Percentiles rank a stretch among this genome's conserved stretches.
Evolutionary conservation across 1,140 invertebrate species (phyloP).

Genomic region (Drosophila nasuta): DNA sequence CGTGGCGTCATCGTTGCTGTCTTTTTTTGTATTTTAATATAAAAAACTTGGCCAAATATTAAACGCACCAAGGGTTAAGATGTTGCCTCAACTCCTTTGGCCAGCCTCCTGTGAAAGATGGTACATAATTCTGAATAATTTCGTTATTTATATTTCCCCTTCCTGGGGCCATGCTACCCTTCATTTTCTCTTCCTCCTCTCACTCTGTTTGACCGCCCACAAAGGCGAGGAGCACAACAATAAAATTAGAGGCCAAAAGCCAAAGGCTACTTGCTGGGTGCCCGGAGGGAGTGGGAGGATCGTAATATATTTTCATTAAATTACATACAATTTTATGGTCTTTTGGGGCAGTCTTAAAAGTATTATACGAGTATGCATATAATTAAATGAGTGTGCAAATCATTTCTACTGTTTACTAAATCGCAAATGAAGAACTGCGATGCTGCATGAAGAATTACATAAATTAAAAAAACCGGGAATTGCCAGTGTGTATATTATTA

Average conservation of each 20-base stretch:
- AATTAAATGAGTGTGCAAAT: conserved; percentile 57
- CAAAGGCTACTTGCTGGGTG: conserved; percentile 3
- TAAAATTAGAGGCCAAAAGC: conserved; percentile 56
- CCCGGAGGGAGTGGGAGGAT: neutral
- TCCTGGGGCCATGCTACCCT: conserved; percentile 6
- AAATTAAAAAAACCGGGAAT: too few relatives aligned
- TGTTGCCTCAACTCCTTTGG: neutral
- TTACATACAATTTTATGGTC: conserved; percentile 66
- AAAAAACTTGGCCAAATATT: conserved; percentile 71
- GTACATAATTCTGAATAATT: conserved; percentile 80
- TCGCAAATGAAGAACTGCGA: neutral
- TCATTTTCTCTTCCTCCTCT: conserved; percentile 19
- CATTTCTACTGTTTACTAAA: conserved; percentile 36
- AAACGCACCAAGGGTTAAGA: conserved; percentile 68
- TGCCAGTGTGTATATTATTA: too few relatives aligned
- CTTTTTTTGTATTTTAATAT: conserved; percentile 42
- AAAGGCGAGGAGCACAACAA: conserved; percentile 56
- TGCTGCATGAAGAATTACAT: too few relatives aligned
- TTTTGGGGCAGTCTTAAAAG: conserved; percentile 42
- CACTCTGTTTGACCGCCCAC: conserved; percentile 38
- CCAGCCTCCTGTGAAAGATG: conserved; percentile 32
- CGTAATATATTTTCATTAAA: conserved; percentile 81
- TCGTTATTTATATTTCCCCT: conserved; percentile 69
- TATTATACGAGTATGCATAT: conserved; percentile 52
- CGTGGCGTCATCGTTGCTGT: conserved; percentile 1